These are phyloP conservation scores for Bathynomus jamesi DNA, from an alignment of 1,140 invertebrate species.

Conservation along the genomic window DNA sequence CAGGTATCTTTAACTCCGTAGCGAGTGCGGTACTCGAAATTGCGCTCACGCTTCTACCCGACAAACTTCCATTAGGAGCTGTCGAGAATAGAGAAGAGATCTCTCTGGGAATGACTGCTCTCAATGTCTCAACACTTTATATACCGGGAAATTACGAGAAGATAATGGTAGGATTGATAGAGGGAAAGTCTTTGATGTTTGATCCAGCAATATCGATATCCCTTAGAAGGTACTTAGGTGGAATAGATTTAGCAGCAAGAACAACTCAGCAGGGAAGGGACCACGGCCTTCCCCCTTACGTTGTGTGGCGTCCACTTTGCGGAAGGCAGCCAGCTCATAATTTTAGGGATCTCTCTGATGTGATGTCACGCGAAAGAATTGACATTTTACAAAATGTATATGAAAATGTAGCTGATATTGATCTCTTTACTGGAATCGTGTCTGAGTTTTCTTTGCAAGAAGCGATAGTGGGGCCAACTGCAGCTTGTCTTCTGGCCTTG, in stretches of 20 bases:
- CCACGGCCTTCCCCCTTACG: constrained; percentile 86
- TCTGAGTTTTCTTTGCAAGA: constrained; percentile 61
- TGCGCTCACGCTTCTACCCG: constrained; percentile 63
- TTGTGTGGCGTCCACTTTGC: constrained; percentile 79
- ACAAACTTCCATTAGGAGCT: constrained; percentile 41
- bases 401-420: constrained; percentile 65
- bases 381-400: constrained; percentile 57
- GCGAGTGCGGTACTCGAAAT: constrained; percentile 97
- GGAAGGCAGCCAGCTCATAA: constrained; percentile 66
- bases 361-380: constrained; percentile 48
- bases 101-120: constrained; percentile 18
- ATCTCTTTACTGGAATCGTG: constrained; percentile 75
- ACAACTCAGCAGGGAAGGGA: constrained; percentile 93
- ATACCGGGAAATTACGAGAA: constrained; percentile 48
- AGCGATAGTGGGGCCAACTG: constrained; percentile 69
- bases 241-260: constrained; percentile 88
- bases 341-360: constrained; percentile 75
- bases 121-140: constrained; percentile 48
- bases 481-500: constrained; percentile 74
- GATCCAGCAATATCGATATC: constrained; percentile 41
- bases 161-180: constrained; percentile 46
- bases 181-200: constrained; percentile 46
- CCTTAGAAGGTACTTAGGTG: constrained; percentile 40
- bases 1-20: constrained; percentile 88
- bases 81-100: constrained; percentile 4